Conservation (phyloP, 2,888 invertebrate species). For the Cantharis lateralis region DNA sequence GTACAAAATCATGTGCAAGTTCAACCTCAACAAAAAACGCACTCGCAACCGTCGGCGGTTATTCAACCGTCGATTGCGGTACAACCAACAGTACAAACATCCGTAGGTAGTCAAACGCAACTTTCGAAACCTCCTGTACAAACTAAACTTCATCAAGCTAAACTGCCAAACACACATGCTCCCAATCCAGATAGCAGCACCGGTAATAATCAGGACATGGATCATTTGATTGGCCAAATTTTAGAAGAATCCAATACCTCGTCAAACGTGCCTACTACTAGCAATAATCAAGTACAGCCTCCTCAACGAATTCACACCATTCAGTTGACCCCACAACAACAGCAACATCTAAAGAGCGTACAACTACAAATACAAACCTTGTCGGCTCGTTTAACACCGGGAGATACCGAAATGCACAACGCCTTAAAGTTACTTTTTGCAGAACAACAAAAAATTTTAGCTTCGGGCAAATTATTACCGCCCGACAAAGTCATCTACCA, state of each 20-base stretch:
- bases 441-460: conserved; percentile 73
- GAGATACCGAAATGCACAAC: conserved; percentile 50
- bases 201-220: conserved; percentile 48
- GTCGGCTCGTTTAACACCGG: conserved; percentile 59
- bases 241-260: conserved; percentile 45
- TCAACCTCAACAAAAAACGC: conserved; percentile 31
- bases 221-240: conserved; percentile 51
- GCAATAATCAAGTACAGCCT: conserved; percentile 37
- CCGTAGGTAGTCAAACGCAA: conserved; percentile 26
- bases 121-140: conserved; percentile 26
- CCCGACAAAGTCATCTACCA: conserved; percentile 59
- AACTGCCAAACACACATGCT: conserved; percentile 25
- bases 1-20: conserved; percentile 44
- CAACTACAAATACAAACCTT: conserved; percentile 73
- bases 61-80: conserved; percentile 44
- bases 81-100: conserved; percentile 45
- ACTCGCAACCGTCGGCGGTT: conserved; percentile 37
- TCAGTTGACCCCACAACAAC: conserved; percentile 74
- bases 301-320: conserved; percentile 71
- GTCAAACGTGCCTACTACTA: conserved; percentile 22
- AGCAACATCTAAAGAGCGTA: conserved; percentile 65
- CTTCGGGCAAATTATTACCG: conserved; percentile 71
- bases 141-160: conserved; percentile 28
- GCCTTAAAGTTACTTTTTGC: conserved; percentile 60
- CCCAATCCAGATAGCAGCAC: conserved; percentile 35